phyloP scores from a whole-genome alignment of 2,113 vertebrate species.

The Solea solea region DNA sequence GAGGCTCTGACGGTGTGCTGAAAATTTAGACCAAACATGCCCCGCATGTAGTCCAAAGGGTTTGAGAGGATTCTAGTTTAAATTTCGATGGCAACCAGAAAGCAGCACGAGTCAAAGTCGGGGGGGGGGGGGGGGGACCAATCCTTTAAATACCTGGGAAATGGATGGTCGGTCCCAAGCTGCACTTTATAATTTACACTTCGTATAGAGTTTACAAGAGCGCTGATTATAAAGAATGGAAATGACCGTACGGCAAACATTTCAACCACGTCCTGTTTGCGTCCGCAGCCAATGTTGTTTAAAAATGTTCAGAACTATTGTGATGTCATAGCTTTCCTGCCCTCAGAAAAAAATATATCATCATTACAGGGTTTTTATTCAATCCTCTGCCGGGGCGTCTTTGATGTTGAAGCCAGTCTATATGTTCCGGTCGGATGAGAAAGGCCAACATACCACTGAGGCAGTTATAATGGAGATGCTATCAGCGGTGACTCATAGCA shows the following conservation, averaged over 20 bases:
- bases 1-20: neutral
- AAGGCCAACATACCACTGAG: constrained; percentile 7
- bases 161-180: neutral
- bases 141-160: neutral
- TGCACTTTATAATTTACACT: neutral
- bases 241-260: constrained; percentile 2
- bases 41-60: constrained; percentile 26
- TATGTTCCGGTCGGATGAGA: constrained; percentile 43
- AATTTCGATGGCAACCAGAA: neutral
- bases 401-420: constrained; percentile 45
- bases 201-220: neutral
- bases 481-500: constrained; percentile 65
- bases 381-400: constrained; percentile 18
- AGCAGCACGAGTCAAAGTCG: neutral
- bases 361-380: constrained; percentile 24
- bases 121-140: constrained; percentile 12
- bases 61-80: constrained; percentile 37
- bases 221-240: constrained; percentile 1
- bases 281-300: neutral
- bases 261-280: neutral
- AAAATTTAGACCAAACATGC: constrained; percentile 36
- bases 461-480: constrained; percentile 60
- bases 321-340: neutral
- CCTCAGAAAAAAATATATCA: neutral
- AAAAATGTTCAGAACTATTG: neutral